These are phyloP conservation scores for Oceanites oceanicus DNA, from an alignment of 2,113 vertebrate species.

Conservation along the genomic window DNA sequence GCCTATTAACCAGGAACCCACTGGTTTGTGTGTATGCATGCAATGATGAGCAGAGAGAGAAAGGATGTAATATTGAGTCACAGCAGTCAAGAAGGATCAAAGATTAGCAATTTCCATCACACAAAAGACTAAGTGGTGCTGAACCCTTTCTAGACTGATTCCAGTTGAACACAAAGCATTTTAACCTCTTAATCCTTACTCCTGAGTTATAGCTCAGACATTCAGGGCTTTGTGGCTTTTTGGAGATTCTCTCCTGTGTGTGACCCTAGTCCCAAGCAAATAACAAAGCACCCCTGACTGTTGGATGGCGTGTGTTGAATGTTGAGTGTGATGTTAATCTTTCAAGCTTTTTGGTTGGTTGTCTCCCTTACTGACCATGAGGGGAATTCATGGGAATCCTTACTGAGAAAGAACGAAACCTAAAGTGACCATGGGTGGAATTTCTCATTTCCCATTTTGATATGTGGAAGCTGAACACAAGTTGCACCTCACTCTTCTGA, in stretches of 20 bases:
- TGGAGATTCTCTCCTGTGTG: neutral
- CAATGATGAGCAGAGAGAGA: neutral
- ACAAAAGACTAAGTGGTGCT: constrained; percentile 13
- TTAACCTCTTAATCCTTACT: neutral
- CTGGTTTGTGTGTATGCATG: neutral
- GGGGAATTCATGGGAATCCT: neutral
- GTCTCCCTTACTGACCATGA: neutral
- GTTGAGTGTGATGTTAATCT: neutral
- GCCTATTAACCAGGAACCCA: neutral
- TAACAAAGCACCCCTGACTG: neutral
- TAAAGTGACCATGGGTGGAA: neutral
- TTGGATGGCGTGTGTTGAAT: neutral
- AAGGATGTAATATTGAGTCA: neutral
- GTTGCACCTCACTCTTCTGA: neutral
- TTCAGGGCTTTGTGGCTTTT: neutral
- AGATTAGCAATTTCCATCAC: neutral
- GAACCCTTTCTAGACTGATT: neutral
- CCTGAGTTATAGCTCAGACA: neutral
- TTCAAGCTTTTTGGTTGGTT: neutral
- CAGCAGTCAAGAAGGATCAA: neutral
- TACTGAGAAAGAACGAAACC: neutral
- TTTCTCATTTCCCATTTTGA: neutral
- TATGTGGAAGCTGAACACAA: neutral
- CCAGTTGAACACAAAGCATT: constrained; percentile 5
- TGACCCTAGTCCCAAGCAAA: neutral